Conservation (phyloP, 1,140 invertebrate species). For the Triops cancriformis region DNA sequence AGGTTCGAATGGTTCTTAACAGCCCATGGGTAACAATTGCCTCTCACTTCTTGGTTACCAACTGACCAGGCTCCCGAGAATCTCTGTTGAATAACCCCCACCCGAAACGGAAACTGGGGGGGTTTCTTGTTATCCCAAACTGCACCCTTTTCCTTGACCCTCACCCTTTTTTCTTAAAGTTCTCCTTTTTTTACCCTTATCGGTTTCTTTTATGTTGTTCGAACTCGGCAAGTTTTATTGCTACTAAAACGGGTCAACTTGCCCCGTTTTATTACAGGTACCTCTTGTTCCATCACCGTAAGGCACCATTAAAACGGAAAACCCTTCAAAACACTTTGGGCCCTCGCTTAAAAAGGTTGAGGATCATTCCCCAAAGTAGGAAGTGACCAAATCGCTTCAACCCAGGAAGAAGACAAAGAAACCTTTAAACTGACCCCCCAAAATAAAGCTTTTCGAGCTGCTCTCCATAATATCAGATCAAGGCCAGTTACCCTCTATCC, state of each 20-base stretch:
- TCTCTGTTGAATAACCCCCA: background rate
- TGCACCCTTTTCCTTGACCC: background rate
- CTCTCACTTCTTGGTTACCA: background rate
- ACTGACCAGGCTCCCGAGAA: background rate
- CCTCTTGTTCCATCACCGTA: background rate
- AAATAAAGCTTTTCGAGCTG: background rate
- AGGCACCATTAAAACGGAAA: background rate
- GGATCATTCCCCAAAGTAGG: background rate
- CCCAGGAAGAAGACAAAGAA: background rate
- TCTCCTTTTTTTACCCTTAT: background rate
- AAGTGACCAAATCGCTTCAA: background rate
- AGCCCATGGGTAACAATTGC: background rate
- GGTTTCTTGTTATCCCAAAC: background rate
- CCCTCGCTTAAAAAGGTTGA: background rate
- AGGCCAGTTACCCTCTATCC: background rate
- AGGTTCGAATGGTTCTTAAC: background rate
- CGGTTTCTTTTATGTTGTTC: background rate
- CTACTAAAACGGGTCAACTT: background rate
- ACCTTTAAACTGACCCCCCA: background rate
- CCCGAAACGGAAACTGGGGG: background rate
- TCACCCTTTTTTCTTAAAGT: background rate
- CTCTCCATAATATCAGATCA: background rate
- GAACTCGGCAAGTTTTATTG: constrained; percentile 3
- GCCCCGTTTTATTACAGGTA: constrained; percentile 1
- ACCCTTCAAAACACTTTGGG: background rate